phyloP scores from a whole-genome alignment of 2,113 vertebrate species.

The Oncorhynchus mykiss region DNA sequence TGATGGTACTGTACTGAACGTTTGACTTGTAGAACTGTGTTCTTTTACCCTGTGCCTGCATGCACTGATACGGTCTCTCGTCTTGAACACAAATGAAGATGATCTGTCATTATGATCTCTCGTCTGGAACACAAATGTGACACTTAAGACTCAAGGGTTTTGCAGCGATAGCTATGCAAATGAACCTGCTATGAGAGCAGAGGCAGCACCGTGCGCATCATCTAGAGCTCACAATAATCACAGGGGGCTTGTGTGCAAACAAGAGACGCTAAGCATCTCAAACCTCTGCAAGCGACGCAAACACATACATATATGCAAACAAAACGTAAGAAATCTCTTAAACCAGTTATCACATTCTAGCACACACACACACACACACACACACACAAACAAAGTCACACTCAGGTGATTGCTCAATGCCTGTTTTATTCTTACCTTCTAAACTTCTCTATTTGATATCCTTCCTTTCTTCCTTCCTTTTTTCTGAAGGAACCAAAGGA shows the following conservation, averaged over 20 bases:
- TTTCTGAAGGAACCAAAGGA: too few species aligned
- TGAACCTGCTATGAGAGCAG: slow-evolving; percentile 54
- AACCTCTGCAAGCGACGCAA: slow-evolving; percentile 44
- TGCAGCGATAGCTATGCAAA: slow-evolving; percentile 66
- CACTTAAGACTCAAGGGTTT: slow-evolving; percentile 49
- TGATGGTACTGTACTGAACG: background rate
- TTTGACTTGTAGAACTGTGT: slow-evolving; percentile 52
- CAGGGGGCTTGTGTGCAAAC: slow-evolving; percentile 74
- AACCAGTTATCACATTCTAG: background rate
- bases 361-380: background rate
- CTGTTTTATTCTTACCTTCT: slow-evolving; percentile 17
- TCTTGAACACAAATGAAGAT: slow-evolving; percentile 48
- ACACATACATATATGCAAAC: slow-evolving; percentile 23
- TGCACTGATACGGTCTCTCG: slow-evolving; percentile 25
- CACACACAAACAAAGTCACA: slow-evolving; percentile 36
- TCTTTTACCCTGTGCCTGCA: slow-evolving; percentile 25
- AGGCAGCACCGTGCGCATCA: slow-evolving; percentile 42
- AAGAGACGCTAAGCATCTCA: slow-evolving; percentile 70
- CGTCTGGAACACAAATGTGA: slow-evolving; percentile 51
- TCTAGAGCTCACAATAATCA: slow-evolving; percentile 68
- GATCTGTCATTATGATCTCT: slow-evolving; percentile 57
- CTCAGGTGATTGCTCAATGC: slow-evolving; percentile 42
- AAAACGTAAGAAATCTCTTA: background rate
- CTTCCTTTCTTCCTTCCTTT: too few species aligned
- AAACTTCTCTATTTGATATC: slow-evolving; percentile 30